A percentile compares a stretch with the other conserved stretches of the same genome.
Evolutionary conservation across 2,113 vertebrate genomes (phyloP).

Genomic region (Hydrochoerus hydrochaeris): DNA sequence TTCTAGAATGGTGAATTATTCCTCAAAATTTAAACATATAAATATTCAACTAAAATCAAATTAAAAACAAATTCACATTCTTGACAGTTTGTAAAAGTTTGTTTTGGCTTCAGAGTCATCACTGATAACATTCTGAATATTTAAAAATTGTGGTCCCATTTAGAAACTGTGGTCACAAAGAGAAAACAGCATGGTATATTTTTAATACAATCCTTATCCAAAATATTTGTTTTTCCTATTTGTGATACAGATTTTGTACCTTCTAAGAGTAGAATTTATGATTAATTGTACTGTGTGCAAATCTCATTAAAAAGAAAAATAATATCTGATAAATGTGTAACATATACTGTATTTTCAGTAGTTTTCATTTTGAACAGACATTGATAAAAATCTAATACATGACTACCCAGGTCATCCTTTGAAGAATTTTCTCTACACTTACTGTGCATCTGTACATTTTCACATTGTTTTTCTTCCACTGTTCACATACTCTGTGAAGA

Average conservation of each 20-base stretch:
- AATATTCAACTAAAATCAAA: slow-evolving; percentile 31
- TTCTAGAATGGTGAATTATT: neutral
- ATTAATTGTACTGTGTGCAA: neutral
- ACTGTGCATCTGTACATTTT: neutral
- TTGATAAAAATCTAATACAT: neutral
- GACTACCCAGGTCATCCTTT: neutral
- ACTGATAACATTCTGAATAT: neutral
- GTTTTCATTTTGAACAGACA: neutral
- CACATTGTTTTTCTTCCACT: slow-evolving; percentile 34
- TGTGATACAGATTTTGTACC: neutral
- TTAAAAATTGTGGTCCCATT: neutral
- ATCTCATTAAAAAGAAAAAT: neutral
- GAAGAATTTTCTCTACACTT: neutral
- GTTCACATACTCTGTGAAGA: neutral
- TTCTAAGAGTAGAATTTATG: neutral
- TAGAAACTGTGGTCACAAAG: neutral
- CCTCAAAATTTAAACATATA: neutral
- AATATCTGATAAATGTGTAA: neutral
- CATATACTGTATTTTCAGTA: neutral
- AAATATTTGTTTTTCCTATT: neutral
- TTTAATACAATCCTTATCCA: neutral
- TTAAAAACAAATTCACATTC: slow-evolving; percentile 32
- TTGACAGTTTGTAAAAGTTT: slow-evolving; percentile 31
- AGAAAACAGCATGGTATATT: neutral
- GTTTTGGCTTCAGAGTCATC: neutral